Percentiles rank a stretch among this genome's conserved stretches.
Evolutionary conservation across 2,797 vertebrate genomes (phyloP).

Genomic region (Botia kubotai): DNA sequence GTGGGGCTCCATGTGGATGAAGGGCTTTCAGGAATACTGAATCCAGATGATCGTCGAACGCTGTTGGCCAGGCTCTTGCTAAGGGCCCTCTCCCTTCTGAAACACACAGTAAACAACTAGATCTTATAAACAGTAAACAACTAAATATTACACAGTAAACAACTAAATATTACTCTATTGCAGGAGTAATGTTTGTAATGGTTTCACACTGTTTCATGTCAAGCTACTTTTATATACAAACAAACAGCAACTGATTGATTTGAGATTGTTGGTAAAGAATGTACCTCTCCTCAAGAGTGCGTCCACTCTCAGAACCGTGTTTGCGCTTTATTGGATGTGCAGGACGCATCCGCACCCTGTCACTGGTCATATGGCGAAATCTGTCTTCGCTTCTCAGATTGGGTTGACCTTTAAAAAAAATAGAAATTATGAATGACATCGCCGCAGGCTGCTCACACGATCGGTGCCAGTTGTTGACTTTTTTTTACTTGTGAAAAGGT

Average conservation of each 20-base stretch:
- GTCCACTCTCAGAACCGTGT: constrained; percentile 72
- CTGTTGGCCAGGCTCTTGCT: constrained; percentile 68
- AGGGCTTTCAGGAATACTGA: constrained; percentile 73
- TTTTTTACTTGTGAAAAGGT: constrained; percentile 44
- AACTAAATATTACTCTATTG: not conserved
- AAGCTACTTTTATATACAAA: not conserved
- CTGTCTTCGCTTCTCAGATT: constrained; percentile 81
- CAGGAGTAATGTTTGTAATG: not conserved
- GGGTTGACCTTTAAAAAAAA: constrained; percentile 75
- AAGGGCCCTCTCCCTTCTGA: constrained; percentile 76
- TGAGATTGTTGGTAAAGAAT: not conserved
- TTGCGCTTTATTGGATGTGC: constrained; percentile 78
- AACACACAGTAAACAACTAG: constrained; percentile 43
- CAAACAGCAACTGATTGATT: not conserved
- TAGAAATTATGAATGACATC: constrained; percentile 13
- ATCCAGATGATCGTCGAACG: constrained; percentile 63
- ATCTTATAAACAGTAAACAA: not conserved
- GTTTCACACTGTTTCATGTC: not conserved
- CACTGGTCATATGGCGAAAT: constrained; percentile 76
- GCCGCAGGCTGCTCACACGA: constrained; percentile 24
- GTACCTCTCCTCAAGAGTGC: constrained; percentile 79
- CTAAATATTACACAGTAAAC: not conserved
- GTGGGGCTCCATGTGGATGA: constrained; percentile 76
- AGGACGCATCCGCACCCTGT: constrained; percentile 71
- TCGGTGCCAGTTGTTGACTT: constrained; percentile 28